Evolutionary conservation across 2,113 vertebrate genomes (phyloP).

Genomic region (Osmerus eperlanus): DNA sequence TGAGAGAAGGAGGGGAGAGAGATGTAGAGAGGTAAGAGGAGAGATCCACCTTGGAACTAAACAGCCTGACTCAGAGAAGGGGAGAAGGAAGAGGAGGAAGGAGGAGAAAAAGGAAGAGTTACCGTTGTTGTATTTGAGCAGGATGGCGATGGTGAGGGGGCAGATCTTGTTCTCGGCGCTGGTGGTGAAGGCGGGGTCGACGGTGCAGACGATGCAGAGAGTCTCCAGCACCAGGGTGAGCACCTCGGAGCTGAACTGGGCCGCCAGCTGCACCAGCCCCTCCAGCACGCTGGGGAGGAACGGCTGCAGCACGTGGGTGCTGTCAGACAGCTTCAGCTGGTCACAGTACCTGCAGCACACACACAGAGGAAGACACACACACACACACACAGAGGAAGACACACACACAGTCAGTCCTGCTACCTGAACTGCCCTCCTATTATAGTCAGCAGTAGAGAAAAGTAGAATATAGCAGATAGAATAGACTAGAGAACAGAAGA

Average conservation of each 20-base stretch:
- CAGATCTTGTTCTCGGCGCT: constrained; percentile 95
- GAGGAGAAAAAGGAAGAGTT: constrained; percentile 12
- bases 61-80: not conserved
- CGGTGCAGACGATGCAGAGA: constrained; percentile 92
- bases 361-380: not conserved
- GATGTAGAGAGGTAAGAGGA: not conserved
- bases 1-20: not conserved
- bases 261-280: constrained; percentile 90
- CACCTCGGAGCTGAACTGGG: constrained; percentile 95
- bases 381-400: not conserved
- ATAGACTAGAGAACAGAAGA: too few relatives aligned
- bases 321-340: constrained; percentile 93
- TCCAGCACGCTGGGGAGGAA: constrained; percentile 96
- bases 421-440: too few relatives aligned
- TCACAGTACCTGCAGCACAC: constrained; percentile 85
- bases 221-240: constrained; percentile 98
- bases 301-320: constrained; percentile 90
- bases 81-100: not conserved
- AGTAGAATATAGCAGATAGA: too few relatives aligned
- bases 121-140: constrained; percentile 98
- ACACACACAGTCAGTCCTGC: not conserved
- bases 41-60: not conserved
- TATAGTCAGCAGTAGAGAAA: too few relatives aligned
- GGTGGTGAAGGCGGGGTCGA: constrained; percentile 89
- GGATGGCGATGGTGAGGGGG: constrained; percentile 96